phyloP scores from a whole-genome alignment of 2,113 vertebrate genomes.

The Peromyscus californicus region DNA sequence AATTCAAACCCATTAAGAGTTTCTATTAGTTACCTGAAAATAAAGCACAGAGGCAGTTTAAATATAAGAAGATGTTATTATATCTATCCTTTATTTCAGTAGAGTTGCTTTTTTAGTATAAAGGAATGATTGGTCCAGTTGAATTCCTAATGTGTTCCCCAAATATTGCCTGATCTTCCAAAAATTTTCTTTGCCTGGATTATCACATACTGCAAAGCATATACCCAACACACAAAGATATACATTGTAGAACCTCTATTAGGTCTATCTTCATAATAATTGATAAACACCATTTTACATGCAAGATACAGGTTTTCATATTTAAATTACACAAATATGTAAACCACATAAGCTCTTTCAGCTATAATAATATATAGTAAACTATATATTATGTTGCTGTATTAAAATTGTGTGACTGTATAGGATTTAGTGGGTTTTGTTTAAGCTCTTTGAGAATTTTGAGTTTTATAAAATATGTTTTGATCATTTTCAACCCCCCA shows the following conservation, averaged over 20 bases:
- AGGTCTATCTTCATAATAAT: not conserved
- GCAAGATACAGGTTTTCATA: not conserved
- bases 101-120: not conserved
- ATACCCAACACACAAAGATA: not conserved
- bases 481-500: not conserved
- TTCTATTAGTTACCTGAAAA: not conserved
- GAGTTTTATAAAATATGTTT: not conserved
- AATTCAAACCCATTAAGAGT: not conserved
- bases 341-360: not conserved
- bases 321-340: not conserved
- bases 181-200: not conserved
- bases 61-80: not conserved
- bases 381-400: not conserved
- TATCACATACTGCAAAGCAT: not conserved
- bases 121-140: not conserved
- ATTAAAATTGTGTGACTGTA: not conserved
- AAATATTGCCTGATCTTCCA: not conserved
- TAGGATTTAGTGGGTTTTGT: not conserved
- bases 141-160: not conserved
- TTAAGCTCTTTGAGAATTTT: not conserved
- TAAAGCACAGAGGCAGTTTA: slow-evolving; percentile 13
- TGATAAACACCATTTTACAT: not conserved
- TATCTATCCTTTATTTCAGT: not conserved
- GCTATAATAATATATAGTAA: not conserved
- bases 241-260: not conserved